Base-by-base conservation (phyloP, 2,888 invertebrate genomes). In the Cephus spinipes region DNA sequence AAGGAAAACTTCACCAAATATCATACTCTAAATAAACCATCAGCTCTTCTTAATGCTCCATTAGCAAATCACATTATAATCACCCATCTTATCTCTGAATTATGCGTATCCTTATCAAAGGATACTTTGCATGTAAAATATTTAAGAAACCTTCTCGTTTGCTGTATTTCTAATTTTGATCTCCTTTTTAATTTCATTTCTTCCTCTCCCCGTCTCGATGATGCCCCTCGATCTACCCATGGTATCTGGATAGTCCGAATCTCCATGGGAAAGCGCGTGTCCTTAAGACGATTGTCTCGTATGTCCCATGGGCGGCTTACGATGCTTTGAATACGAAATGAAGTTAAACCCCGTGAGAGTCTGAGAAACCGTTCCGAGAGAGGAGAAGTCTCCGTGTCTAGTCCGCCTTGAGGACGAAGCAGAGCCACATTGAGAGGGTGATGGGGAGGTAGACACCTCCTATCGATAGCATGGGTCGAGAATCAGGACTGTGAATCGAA, bases 261-360 rank as follows among this genome's bases (percentile, higher is more conserved):
- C 77, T 73, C 73, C 76, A 80, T 78, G 75, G 77, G 82, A 80
- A 77, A 81, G 80, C 81, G 79, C 80, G 81, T 80, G 23, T 55
- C 40, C 80, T 81, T 85, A 85, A 87, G 85, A 87, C 86, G 86
- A 87, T 88, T 87, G 85, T 87, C 86, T 81, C 80, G 82, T 81
- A 75, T 82, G 81, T 83, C 79, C 81, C 78, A 76, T 76, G 79
- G 82, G 78, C 80, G 83, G 82, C 83, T 86, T 85, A 83, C 81
- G 81, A 85, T 86, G 82, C 81, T 79, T 76, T 84, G 86, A 87
- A 88, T 87, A 83, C 82, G 84, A 87, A 87, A 87, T 82, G 84
- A 83, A 87, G 85, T 85, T 85, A 85, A 87, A 83, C 84, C 85
- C 83, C 79, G 75, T 73, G 80, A 79, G 83, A 83, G 82, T 79